Evolutionary conservation across 1,140 invertebrate species (phyloP).

Genomic region (Pogonomyrmex californicus): DNA sequence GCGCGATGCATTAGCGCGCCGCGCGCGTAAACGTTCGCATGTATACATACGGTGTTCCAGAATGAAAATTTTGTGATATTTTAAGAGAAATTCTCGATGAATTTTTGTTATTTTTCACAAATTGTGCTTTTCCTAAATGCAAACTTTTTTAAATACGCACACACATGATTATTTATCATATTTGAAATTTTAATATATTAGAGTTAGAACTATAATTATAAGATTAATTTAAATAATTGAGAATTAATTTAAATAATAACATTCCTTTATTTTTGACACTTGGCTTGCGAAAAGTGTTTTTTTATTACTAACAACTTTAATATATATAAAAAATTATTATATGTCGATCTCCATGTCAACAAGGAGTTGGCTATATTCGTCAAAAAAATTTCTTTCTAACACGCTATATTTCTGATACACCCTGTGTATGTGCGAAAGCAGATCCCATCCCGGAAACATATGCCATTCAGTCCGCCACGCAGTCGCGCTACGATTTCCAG

Average conservation of each 20-base stretch:
- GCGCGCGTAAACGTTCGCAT: conserved; percentile 18
- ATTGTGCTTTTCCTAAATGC: neutral
- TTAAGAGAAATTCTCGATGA: neutral
- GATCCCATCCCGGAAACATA: conserved; percentile 37
- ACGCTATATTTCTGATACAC: neutral
- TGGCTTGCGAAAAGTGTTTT: neutral
- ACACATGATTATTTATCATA: neutral
- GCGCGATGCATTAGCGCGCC: conserved; percentile 58
- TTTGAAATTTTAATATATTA: neutral
- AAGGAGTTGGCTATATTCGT: neutral
- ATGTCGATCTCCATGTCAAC: neutral
- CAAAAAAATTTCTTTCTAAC: neutral
- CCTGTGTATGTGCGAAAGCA: neutral
- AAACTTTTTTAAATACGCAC: neutral
- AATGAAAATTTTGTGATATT: neutral
- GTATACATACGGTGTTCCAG: conserved; percentile 22
- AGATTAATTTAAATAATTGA: too few relatives aligned
- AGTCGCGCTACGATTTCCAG: conserved; percentile 63
- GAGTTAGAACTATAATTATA: neutral
- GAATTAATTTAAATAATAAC: neutral
- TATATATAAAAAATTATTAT: neutral
- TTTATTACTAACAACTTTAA: neutral
- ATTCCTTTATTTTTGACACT: neutral
- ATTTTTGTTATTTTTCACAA: neutral
- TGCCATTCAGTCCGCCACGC: conserved; percentile 52